A percentile compares a stretch with the other conserved stretches of the same genome.
Conservation (phyloP, 2,797 vertebrate genomes). For the Rhynchotus rufescens region DNA sequence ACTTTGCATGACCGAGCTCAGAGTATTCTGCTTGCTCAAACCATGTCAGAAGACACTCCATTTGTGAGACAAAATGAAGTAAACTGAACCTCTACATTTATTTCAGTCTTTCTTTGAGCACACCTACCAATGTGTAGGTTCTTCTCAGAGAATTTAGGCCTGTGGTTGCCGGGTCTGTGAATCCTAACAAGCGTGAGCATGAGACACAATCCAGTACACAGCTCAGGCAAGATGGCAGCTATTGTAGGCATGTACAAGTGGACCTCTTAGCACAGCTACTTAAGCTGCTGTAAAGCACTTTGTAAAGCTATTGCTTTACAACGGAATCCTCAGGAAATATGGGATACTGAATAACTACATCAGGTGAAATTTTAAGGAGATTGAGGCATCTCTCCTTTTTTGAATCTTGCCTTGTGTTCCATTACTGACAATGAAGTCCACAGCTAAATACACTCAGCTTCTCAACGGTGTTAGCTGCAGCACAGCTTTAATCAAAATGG, state of each 20-base stretch:
- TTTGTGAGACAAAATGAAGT: neutral
- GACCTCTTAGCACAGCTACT: neutral
- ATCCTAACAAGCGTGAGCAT: neutral
- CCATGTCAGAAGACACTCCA: neutral
- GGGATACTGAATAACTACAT: neutral
- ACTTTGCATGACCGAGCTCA: rapidly evolving
- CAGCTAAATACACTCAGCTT: neutral
- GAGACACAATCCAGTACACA: neutral
- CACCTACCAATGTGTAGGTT: neutral
- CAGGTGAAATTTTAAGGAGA: neutral
- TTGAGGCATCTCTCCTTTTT: neutral
- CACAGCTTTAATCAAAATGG: too few relatives aligned
- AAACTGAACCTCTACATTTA: neutral
- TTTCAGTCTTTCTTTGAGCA: neutral
- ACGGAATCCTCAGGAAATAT: too few relatives aligned
- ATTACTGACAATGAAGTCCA: neutral
- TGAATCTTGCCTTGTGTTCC: neutral
- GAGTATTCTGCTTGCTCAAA: neutral
- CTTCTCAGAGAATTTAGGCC: neutral
- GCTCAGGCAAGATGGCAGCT: neutral
- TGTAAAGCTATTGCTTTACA: neutral
- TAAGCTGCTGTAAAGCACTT: too few relatives aligned
- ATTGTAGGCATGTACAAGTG: neutral
- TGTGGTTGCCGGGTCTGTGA: neutral
- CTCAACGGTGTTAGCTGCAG: neutral